phyloP scores from a whole-genome alignment of 2,888 invertebrate genomes.

The Idaea aversata region DNA sequence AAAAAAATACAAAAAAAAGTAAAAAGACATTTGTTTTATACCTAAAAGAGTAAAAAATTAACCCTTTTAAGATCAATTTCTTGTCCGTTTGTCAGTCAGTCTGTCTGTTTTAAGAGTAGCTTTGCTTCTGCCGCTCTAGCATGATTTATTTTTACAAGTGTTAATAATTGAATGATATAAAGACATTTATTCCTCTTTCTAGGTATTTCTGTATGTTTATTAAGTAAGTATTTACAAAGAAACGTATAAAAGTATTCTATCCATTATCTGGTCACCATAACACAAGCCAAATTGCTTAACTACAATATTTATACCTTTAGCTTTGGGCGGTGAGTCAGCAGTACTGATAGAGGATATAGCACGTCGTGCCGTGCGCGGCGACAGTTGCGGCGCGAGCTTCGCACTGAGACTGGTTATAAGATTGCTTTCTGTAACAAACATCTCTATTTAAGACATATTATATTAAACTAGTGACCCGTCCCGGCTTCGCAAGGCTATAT shows the following conservation, averaged over 20 bases:
- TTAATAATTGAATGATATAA: no score
- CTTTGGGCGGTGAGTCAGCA: constrained; percentile 76
- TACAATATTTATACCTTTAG: constrained; percentile 48
- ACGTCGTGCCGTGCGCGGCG: constrained; percentile 78
- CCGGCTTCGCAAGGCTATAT: no score
- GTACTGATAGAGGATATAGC: constrained; percentile 53
- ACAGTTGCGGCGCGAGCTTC: constrained; percentile 82
- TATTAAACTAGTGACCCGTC: neutral
- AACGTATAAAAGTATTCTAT: neutral
- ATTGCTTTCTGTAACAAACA: constrained; percentile 73
- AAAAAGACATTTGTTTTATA: no score
- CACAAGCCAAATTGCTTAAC: neutral
- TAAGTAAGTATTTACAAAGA: no score
- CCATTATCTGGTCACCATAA: neutral
- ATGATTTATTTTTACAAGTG: no score
- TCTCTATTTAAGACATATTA: neutral
- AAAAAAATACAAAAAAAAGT: no score
- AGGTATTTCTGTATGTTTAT: neutral
- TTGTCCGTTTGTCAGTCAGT: no score
- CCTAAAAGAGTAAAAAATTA: no score
- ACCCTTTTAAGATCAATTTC: no score
- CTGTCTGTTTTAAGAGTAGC: no score
- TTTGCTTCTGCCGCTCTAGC: no score
- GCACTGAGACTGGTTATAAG: constrained; percentile 87
- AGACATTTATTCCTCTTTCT: neutral